phyloP scores from a whole-genome alignment of 2,113 vertebrate genomes.

The Balaeniceps rex region DNA sequence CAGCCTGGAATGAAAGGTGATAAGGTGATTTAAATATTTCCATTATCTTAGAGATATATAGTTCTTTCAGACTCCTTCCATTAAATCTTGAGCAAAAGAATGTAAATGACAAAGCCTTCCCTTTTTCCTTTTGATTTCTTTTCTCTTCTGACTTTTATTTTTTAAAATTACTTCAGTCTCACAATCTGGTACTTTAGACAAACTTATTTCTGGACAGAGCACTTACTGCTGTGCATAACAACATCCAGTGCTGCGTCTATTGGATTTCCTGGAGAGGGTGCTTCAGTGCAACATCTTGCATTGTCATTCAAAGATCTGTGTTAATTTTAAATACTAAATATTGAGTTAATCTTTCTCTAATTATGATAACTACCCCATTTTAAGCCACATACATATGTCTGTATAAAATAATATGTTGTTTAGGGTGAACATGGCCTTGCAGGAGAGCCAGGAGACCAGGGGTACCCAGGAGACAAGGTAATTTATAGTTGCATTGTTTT shows the following conservation, averaged over 20 bases:
- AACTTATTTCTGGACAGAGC: not conserved
- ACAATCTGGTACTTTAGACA: not conserved
- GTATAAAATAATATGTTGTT: constrained; percentile 76
- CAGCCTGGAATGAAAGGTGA: constrained; percentile 99
- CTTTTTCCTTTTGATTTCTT: not conserved
- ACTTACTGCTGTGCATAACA: not conserved
- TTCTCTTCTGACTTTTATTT: not conserved
- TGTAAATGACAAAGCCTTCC: not conserved
- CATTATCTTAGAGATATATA: constrained; percentile 77
- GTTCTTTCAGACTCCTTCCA: not conserved
- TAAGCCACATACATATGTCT: constrained; percentile 48
- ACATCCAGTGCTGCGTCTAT: not conserved
- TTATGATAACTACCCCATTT: not conserved
- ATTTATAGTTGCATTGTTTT: not conserved
- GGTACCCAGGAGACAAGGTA: constrained; percentile 96
- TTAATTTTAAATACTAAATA: not conserved
- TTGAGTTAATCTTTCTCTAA: not conserved
- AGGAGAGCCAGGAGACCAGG: constrained; percentile 88
- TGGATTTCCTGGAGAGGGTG: not conserved
- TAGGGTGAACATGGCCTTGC: constrained; percentile 88
- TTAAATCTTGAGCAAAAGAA: not conserved
- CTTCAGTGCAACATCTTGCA: not conserved
- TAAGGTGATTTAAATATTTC: constrained; percentile 99
- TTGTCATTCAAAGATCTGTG: not conserved
- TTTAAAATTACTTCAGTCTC: not conserved